Conservation (phyloP, 1,140 invertebrate species). For the Bombus breviceps region DNA sequence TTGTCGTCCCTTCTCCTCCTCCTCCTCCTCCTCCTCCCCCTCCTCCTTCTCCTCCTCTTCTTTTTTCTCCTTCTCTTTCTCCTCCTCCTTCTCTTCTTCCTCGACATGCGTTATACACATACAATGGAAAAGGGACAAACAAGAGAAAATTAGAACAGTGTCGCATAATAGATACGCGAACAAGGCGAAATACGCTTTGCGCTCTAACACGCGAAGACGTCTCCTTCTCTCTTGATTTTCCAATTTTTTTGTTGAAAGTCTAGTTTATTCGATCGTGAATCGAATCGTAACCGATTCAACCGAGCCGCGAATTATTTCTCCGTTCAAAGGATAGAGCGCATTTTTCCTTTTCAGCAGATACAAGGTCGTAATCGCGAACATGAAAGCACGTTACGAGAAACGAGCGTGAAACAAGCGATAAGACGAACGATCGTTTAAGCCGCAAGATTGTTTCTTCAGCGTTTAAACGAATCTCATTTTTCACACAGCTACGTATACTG, state of each 20-base stretch:
- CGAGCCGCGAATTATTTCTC: neutral
- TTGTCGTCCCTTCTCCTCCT: neutral
- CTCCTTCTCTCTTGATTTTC: neutral
- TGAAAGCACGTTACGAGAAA: neutral
- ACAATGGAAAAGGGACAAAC: neutral
- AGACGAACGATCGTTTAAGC: neutral
- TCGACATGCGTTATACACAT: neutral
- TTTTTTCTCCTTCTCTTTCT: too few species aligned
- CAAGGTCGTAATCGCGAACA: neutral
- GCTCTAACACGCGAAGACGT: neutral
- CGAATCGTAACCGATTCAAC: neutral
- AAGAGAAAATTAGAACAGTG: neutral
- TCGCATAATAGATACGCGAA: too few species aligned
- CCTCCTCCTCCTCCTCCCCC: neutral
- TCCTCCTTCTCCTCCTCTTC: fast-evolving
- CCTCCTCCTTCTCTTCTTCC: too few species aligned
- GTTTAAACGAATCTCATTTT: slow-evolving; percentile 34
- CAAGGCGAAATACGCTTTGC: neutral
- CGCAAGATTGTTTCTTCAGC: neutral
- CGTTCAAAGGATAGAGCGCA: neutral
- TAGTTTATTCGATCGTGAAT: too few species aligned
- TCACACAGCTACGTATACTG: slow-evolving; percentile 7
- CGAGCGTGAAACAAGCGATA: neutral
- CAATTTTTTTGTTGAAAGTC: neutral
- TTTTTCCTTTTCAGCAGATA: neutral